Evolutionary conservation across 2,113 vertebrate species (phyloP).

Genomic region (Xiphias gladius): DNA sequence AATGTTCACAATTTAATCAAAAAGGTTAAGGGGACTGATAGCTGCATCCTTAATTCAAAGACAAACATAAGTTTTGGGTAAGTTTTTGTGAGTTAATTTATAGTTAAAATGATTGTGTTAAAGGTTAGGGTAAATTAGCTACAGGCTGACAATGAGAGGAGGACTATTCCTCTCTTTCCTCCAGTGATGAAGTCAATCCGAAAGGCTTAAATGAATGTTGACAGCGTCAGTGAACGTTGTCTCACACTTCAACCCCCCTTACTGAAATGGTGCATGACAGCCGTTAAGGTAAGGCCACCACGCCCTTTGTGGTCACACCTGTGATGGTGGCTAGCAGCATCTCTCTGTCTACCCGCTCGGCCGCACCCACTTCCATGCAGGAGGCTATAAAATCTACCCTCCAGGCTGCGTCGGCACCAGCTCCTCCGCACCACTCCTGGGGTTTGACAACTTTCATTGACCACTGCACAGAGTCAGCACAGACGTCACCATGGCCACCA

Average conservation of each 20-base stretch:
- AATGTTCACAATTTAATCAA: too few relatives aligned
- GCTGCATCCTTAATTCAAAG: not conserved
- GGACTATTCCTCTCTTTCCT: not conserved
- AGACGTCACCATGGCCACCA: constrained; percentile 36
- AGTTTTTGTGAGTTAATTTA: too few relatives aligned
- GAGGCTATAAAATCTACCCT: constrained; percentile 55
- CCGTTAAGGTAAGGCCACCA: constrained; percentile 15
- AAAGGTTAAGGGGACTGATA: too few relatives aligned
- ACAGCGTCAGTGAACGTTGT: not conserved
- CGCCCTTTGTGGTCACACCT: constrained; percentile 57
- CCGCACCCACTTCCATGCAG: constrained; percentile 41
- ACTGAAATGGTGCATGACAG: constrained; percentile 1
- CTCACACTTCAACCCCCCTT: not conserved
- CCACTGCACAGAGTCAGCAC: not conserved
- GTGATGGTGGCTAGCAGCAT: constrained; percentile 9
- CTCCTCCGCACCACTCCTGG: constrained; percentile 11
- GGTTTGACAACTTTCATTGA: not conserved
- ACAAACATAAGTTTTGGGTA: too few relatives aligned
- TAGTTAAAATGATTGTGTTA: not conserved
- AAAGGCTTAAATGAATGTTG: constrained; percentile 6
- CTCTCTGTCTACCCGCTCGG: constrained; percentile 39
- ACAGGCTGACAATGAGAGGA: not conserved
- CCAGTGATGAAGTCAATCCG: not conserved
- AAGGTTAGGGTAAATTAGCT: not conserved
- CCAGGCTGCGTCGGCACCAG: constrained; percentile 1